Evolutionary conservation across 2,888 invertebrate species (phyloP), one percentile per base, ranked within the genome.

Genomic region (Nipponacmea schrenckii): DNA sequence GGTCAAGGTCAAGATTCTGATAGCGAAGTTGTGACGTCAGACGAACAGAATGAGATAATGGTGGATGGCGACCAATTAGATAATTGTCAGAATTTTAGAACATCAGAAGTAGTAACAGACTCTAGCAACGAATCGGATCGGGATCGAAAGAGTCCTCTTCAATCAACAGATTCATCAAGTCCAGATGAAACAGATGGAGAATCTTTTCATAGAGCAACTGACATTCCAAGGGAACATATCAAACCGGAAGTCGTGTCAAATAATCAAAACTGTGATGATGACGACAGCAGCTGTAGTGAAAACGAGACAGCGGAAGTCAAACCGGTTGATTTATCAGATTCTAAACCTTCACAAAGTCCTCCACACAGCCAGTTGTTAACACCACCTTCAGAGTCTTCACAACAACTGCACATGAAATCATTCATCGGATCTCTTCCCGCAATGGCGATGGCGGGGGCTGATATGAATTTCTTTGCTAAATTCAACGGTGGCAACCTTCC

Each of bases 401-500:
- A n/a, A 20, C 50, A 50, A 17, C 50, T 8, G 24, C 39, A 39
- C 14, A 62, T 71, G 31, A 73, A 75, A 66, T 72, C 72, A 62
- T 31, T 73, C 65, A 62, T 75, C 15, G 68, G 67, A n/a, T 27
- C 72, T 20, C 56, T 78, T 71, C 73, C 75, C 14, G 44, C 67
- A 8, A 66, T 73, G n/a, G 68, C 74, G 45, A 73, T 79, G 72
- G 72, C 74, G n/a, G 69, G 70, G 17, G 71, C 76, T 17, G 75
- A 77, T 67, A 64, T 78, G 65, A 71, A 64, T 10, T 70, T 78
- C 67, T 71, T 79, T 66, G 74, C 75, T 14, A 78, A 76, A 63
- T 72, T 76, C 44, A 74, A 71, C 56, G 66, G 75, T 0, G 70
- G 74, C 17, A 68, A 75, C 27, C 70, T 78, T 10, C 78, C 85